Conservation (phyloP, 2,113 vertebrate genomes). For the Mungos mungo region DNA sequence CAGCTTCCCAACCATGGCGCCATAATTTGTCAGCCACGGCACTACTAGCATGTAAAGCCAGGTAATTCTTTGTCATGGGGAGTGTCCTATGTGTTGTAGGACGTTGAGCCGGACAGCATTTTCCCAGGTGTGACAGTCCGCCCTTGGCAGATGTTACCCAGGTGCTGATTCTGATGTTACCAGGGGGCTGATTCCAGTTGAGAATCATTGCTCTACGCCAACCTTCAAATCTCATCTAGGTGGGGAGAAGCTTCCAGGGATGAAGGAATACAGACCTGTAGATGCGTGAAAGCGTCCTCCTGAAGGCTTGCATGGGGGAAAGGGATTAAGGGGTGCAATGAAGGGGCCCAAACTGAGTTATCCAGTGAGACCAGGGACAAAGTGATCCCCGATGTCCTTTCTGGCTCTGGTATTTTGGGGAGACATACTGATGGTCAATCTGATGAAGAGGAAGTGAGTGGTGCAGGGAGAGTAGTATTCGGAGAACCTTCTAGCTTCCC, state of each 20-base stretch:
- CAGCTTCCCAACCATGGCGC: background rate
- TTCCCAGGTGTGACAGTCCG: background rate
- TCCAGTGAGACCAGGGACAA: background rate
- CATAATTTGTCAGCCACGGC: background rate
- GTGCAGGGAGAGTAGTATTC: background rate
- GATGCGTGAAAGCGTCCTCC: background rate
- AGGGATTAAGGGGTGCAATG: background rate
- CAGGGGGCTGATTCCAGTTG: background rate
- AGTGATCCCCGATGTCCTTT: background rate
- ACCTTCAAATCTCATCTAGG: background rate
- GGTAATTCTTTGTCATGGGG: background rate
- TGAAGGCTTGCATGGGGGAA: background rate
- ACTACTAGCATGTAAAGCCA: no score
- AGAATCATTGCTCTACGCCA: background rate
- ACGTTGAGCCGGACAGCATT: background rate
- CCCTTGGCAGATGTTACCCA: background rate
- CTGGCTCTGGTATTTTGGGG: background rate
- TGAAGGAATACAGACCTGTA: no score
- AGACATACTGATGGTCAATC: background rate
- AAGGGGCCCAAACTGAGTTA: background rate
- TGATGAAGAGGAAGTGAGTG: background rate
- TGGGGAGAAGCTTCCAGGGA: background rate
- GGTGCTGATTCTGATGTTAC: no score
- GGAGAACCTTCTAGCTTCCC: background rate
- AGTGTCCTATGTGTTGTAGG: background rate